Evolutionary conservation across 2,113 vertebrate genomes (phyloP).

Genomic region (Pseudopipra pipra): DNA sequence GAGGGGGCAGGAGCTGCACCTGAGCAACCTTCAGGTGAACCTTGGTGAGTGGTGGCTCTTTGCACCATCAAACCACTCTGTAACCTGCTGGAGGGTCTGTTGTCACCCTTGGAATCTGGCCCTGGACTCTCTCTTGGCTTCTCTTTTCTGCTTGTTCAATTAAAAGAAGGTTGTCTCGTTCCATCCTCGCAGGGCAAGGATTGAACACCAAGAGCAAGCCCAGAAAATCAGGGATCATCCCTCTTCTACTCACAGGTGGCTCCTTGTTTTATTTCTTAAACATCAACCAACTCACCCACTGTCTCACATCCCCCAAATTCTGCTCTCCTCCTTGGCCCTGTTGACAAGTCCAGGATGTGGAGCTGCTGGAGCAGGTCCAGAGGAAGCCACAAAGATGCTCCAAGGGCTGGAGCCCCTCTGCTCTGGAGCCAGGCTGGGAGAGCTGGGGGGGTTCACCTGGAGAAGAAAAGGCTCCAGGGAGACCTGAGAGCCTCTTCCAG

Average conservation of each 20-base stretch:
- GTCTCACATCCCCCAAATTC: background rate
- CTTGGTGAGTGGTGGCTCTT: background rate
- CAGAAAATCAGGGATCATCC: background rate
- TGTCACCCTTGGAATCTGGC: background rate
- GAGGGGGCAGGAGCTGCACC: background rate
- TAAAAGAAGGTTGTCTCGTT: accelerated
- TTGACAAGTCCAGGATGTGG: background rate
- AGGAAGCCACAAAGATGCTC: background rate
- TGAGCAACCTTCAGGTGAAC: background rate
- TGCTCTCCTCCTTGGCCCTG: background rate
- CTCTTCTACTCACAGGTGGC: background rate
- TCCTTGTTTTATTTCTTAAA: background rate
- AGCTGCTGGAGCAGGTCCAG: background rate
- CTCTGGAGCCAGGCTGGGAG: background rate
- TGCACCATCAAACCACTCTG: background rate
- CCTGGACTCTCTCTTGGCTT: background rate
- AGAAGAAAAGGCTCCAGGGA: background rate
- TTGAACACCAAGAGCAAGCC: background rate
- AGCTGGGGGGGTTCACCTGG: background rate
- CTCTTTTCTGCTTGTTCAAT: background rate
- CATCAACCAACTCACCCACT: background rate
- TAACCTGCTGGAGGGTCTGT: background rate
- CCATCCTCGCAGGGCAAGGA: accelerated
- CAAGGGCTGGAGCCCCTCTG: background rate
- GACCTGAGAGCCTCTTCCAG: background rate